Evolutionary conservation across 2,888 invertebrate genomes (phyloP).

Genomic region (Blastobasis lacticolella): DNA sequence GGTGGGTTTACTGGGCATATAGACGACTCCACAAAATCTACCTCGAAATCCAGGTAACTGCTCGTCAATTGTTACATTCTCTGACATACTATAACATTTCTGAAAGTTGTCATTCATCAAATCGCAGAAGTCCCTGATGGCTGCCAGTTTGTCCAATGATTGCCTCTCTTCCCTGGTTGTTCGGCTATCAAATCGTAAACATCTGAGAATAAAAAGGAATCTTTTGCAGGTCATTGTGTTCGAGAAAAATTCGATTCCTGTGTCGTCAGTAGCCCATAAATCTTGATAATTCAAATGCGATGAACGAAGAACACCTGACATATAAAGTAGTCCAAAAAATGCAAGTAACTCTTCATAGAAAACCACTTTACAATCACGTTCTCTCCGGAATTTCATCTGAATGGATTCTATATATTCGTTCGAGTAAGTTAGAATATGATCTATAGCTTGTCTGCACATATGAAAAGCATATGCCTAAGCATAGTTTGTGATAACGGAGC

Average conservation of each 20-base stretch:
- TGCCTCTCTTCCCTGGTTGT: conserved; percentile 2
- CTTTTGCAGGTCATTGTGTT: conserved; percentile 7
- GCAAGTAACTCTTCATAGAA: conserved; percentile 6
- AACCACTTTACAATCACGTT: conserved; percentile 4
- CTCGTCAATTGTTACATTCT: conserved; percentile 10
- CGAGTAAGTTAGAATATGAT: conserved; percentile 3
- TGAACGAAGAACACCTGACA: conserved; percentile 8
- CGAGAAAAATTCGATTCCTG: conserved; percentile 6
- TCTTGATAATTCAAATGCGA: conserved; percentile 9
- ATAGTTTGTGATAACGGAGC: no score
- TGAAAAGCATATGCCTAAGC: no score
- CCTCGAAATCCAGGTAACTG: conserved; percentile 8
- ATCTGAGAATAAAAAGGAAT: conserved; percentile 5
- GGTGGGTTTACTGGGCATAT: conserved; percentile 10
- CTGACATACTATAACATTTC: conserved; percentile 3
- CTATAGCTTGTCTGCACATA: no score
- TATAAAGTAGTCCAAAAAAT: conserved; percentile 6
- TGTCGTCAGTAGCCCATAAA: conserved; percentile 10
- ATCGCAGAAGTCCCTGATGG: conserved; percentile 6
- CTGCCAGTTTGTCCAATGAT: conserved; percentile 5
- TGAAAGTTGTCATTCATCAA: conserved; percentile 6
- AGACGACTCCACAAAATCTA: conserved; percentile 5
- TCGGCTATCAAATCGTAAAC: conserved; percentile 5
- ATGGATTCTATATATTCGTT: conserved; percentile 1
- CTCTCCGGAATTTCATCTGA: conserved; percentile 5